A percentile compares a stretch with the other conserved stretches of the same genome.
Evolutionary conservation across 2,113 vertebrate species (phyloP).

Genomic region (Candoia aspera): DNA sequence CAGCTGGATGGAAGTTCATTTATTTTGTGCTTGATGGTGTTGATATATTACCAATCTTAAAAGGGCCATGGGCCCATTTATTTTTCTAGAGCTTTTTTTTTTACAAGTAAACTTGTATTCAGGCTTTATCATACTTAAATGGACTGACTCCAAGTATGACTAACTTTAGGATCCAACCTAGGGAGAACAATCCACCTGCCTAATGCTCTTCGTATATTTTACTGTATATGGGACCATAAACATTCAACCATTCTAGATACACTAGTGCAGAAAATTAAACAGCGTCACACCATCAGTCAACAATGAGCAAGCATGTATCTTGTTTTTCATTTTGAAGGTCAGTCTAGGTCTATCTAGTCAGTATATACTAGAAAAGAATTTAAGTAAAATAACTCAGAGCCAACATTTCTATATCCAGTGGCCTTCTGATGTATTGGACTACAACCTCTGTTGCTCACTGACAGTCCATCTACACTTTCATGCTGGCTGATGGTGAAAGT

Average conservation of each 20-base stretch:
- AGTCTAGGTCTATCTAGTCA: background rate
- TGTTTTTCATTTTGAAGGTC: background rate
- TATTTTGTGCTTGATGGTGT: constrained; percentile 51
- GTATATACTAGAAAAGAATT: background rate
- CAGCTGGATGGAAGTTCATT: constrained; percentile 65
- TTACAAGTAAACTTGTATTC: background rate
- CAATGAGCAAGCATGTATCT: background rate
- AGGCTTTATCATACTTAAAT: background rate
- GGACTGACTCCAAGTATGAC: background rate
- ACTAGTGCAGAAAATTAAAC: background rate
- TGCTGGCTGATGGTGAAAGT: background rate
- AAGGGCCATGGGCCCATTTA: constrained; percentile 20
- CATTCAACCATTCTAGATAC: background rate
- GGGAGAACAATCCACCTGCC: background rate
- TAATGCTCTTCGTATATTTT: background rate
- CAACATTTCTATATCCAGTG: background rate
- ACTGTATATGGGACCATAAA: background rate
- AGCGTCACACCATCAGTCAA: background rate
- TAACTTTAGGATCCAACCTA: background rate
- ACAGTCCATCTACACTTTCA: background rate
- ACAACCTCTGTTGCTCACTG: background rate
- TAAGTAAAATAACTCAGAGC: background rate
- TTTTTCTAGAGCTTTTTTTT: background rate
- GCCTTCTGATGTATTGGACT: background rate
- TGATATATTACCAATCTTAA: constrained; percentile 63